A percentile compares a stretch with the other conserved stretches of the same genome.
Conservation (phyloP, 2,113 vertebrate genomes). For the Thermophis baileyi region DNA sequence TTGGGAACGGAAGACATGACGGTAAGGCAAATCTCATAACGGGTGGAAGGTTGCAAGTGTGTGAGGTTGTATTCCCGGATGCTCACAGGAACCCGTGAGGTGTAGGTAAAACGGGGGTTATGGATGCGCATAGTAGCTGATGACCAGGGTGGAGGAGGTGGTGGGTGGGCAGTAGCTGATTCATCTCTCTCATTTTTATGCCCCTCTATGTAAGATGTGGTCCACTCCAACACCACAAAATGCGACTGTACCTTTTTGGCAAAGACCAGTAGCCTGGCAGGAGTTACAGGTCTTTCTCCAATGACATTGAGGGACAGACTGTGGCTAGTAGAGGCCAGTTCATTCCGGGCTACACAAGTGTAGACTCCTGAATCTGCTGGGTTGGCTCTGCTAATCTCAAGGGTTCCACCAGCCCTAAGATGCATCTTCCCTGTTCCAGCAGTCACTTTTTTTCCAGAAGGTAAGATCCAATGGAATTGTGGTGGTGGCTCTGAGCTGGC, state of each 20-base stretch:
- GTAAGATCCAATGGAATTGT: constrained; percentile 80
- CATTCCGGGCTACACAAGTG: constrained; percentile 79
- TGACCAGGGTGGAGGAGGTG: constrained; percentile 61
- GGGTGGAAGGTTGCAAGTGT: constrained; percentile 75
- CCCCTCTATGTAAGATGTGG: constrained; percentile 39
- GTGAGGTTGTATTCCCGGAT: constrained; percentile 81
- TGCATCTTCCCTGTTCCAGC: constrained; percentile 61
- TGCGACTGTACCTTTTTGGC: constrained; percentile 76
- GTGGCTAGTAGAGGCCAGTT: constrained; percentile 73
- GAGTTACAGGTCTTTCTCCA: background rate
- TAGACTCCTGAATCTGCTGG: constrained; percentile 74
- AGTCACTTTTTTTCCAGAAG: constrained; percentile 76
- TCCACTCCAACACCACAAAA: constrained; percentile 80
- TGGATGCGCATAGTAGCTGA: constrained; percentile 78
- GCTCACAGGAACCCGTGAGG: constrained; percentile 72
- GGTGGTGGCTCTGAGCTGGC: constrained; percentile 75
- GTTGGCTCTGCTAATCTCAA: constrained; percentile 71
- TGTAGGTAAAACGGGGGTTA: constrained; percentile 80
- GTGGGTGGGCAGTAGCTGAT: constrained; percentile 34
- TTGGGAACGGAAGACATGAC: constrained; percentile 40
- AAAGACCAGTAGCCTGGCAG: constrained; percentile 64
- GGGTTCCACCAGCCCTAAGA: constrained; percentile 66
- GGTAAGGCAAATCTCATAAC: constrained; percentile 76
- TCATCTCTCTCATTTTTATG: background rate
- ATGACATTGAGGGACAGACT: constrained; percentile 56